phyloP scores from a whole-genome alignment of 2,113 vertebrate species.

The Ammospiza nelsoni region DNA sequence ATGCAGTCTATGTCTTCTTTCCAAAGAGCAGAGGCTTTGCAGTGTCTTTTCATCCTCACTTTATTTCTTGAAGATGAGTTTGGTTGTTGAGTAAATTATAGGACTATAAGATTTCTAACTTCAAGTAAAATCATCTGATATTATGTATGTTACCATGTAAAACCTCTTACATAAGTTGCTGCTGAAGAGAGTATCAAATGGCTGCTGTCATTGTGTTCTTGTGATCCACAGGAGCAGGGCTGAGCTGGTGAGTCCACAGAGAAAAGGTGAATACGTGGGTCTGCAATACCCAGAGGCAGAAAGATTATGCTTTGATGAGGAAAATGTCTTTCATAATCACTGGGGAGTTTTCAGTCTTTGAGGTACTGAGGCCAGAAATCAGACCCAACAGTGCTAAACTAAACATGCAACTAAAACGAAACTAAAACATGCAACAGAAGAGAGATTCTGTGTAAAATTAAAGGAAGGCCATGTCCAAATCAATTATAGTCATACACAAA shows the following conservation, averaged over 20 bases:
- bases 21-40: neutral
- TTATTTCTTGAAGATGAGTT: neutral
- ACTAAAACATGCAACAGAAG: neutral
- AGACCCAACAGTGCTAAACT: neutral
- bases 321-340: neutral
- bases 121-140: neutral
- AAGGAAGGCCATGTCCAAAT: neutral
- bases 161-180: neutral
- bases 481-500: neutral
- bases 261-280: fast-evolving
- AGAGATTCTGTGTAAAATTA: neutral
- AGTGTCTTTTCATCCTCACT: neutral
- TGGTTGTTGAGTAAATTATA: neutral
- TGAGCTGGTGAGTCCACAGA: neutral
- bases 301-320: neutral
- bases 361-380: neutral
- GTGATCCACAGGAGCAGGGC: neutral
- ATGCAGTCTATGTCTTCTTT: neutral
- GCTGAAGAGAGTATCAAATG: neutral
- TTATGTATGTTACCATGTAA: neutral
- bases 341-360: neutral
- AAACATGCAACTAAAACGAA: neutral
- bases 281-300: neutral
- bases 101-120: neutral
- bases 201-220: neutral